Evolutionary conservation across 2,113 vertebrate genomes (phyloP).

Genomic region (Tiliqua scincoides): DNA sequence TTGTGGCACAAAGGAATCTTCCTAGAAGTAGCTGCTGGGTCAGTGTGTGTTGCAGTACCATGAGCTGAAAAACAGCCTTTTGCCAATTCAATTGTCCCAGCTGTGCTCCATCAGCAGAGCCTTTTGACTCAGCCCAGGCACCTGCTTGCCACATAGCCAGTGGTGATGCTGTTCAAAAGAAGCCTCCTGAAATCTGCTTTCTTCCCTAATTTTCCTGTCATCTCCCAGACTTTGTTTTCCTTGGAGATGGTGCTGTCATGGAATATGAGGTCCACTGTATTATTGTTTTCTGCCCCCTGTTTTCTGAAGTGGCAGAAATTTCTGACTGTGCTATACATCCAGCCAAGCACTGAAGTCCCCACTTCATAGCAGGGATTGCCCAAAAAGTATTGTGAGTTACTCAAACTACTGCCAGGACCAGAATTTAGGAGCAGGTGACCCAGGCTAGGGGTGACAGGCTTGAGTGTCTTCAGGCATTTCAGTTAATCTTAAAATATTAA

Average conservation of each 20-base stretch:
- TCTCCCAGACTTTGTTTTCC: conserved; percentile 1
- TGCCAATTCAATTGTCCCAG: background rate
- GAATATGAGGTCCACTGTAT: background rate
- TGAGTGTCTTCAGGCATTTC: too few relatives aligned
- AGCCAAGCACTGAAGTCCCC: background rate
- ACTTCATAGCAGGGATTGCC: background rate
- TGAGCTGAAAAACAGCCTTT: conserved; percentile 4
- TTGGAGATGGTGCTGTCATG: background rate
- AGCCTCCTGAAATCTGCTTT: background rate
- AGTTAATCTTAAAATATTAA: too few relatives aligned
- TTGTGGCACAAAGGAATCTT: conserved; percentile 16
- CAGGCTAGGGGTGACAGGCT: too few relatives aligned
- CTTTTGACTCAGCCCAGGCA: background rate
- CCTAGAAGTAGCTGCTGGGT: conserved; percentile 10
- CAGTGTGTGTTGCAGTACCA: background rate
- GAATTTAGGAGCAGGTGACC: too few relatives aligned
- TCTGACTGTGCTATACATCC: background rate
- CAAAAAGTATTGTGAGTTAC: background rate
- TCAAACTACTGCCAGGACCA: background rate
- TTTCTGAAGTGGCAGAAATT: background rate
- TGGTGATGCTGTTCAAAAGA: conserved; percentile 22
- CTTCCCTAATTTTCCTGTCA: too few relatives aligned
- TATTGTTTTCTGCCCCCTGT: background rate
- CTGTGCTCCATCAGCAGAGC: background rate
- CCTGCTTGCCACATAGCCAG: background rate